Evolutionary conservation across 2,888 invertebrate genomes (phyloP).

Genomic region (Oligia fasciuncula): DNA sequence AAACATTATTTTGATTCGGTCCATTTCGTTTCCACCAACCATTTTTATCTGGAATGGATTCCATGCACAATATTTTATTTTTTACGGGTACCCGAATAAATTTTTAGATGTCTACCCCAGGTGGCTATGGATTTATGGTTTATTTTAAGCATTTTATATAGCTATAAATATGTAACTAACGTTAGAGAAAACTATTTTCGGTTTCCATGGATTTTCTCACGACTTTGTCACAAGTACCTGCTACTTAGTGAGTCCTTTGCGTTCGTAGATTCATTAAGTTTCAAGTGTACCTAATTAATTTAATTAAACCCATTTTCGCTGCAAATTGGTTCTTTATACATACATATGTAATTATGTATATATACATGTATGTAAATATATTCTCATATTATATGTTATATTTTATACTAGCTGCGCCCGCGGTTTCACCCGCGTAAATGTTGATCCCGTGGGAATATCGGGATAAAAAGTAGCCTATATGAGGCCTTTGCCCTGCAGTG

Average conservation of each 20-base stretch:
- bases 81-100: conserved; percentile 16
- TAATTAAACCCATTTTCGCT: neutral
- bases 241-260: no score
- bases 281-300: neutral
- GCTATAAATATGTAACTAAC: neutral
- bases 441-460: no score
- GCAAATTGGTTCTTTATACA: neutral
- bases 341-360: no score
- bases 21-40: conserved; percentile 30
- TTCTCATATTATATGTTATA: no score
- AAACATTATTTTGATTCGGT: conserved; percentile 48
- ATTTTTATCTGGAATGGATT: conserved; percentile 30
- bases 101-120: conserved; percentile 5
- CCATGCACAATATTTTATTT: conserved; percentile 37
- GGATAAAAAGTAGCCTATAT: no score
- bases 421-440: no score
- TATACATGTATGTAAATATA: no score
- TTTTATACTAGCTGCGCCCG: no score
- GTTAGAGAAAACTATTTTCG: neutral
- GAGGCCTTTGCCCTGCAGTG: no score
- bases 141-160: neutral
- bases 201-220: neutral
- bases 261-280: neutral
- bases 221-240: no score
- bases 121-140: conserved; percentile 4